Evolutionary conservation across 1,140 invertebrate species (phyloP).

Genomic region (Pachyrhynchus sulphureomaculatus): DNA sequence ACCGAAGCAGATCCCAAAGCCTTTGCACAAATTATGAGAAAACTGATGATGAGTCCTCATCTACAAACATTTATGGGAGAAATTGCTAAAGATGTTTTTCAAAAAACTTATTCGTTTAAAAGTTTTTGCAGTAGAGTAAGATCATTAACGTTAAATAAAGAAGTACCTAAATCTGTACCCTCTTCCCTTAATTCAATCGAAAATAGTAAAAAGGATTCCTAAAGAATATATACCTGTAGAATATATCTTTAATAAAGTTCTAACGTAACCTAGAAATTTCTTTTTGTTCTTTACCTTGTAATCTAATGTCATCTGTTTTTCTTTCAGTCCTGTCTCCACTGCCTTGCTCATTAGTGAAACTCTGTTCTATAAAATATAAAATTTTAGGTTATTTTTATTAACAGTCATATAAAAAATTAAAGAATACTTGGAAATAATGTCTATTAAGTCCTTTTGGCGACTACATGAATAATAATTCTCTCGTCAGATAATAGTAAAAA

Average conservation of each 20-base stretch:
- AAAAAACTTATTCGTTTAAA: constrained; percentile 33
- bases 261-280: background rate
- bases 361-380: background rate
- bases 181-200: background rate
- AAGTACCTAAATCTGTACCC: background rate
- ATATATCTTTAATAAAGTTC: background rate
- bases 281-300: constrained; percentile 12
- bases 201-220: background rate
- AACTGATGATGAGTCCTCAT: constrained; percentile 34
- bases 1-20: constrained; percentile 39
- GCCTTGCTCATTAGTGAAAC: background rate
- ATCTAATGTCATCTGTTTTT: background rate
- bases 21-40: constrained; percentile 42
- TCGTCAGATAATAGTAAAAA: too few species aligned
- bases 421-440: too few species aligned
- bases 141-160: background rate
- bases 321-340: background rate
- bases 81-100: constrained; percentile 33
- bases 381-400: too few species aligned
- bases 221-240: background rate
- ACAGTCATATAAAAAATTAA: too few species aligned
- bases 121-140: constrained; percentile 21
- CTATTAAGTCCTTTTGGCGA: too few species aligned
- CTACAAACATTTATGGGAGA: constrained; percentile 35
- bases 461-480: too few species aligned